Percentiles rank a stretch among this genome's conserved stretches.
phyloP scores from a whole-genome alignment of 2,113 vertebrate genomes.

The Oncorhynchus masou region DNA sequence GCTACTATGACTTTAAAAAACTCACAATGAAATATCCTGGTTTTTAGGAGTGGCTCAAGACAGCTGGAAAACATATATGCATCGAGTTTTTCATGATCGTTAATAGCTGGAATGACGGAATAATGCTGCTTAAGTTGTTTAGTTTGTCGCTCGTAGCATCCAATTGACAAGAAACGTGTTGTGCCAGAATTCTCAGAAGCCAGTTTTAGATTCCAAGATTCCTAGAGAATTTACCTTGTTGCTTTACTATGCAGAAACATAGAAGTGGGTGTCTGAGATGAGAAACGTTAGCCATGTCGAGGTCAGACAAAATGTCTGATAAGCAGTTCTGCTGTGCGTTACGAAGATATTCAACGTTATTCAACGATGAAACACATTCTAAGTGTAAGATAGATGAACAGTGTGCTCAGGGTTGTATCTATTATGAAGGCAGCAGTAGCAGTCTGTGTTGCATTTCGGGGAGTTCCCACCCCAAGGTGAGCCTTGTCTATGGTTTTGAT shows the following conservation, averaged over 20 bases:
- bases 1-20: neutral
- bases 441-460: conserved; percentile 30
- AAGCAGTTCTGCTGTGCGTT: neutral
- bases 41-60: neutral
- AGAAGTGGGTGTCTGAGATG: neutral
- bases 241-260: neutral
- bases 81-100: neutral
- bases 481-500: conserved; percentile 7
- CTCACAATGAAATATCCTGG: neutral
- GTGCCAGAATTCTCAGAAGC: neutral
- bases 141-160: neutral
- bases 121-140: neutral
- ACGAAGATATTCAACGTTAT: neutral
- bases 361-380: neutral
- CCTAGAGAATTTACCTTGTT: neutral
- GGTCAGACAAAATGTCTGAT: neutral
- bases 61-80: neutral
- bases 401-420: neutral
- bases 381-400: neutral
- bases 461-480: conserved; percentile 42
- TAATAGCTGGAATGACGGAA: neutral
- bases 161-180: neutral
- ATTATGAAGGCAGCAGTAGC: conserved; percentile 27
- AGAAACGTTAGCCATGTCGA: neutral
- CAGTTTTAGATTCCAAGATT: neutral